Percentiles rank a stretch among this genome's conserved stretches.
Conservation (phyloP, 2,888 invertebrate genomes). For the Proisotoma minuta region DNA sequence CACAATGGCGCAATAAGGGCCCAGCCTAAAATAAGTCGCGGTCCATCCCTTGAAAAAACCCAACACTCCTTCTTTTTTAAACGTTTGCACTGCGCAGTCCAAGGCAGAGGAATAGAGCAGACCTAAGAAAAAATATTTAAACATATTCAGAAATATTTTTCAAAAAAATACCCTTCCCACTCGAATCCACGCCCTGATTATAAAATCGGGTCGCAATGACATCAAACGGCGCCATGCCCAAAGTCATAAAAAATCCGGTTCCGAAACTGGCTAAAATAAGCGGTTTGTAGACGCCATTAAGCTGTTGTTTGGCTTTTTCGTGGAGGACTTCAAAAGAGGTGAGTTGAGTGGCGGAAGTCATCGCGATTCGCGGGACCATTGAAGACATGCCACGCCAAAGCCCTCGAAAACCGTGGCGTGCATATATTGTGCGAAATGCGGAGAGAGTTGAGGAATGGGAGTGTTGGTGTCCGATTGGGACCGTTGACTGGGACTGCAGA, state of each 20-base stretch:
- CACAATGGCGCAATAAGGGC: constrained; percentile 83
- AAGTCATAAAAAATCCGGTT: constrained; percentile 71
- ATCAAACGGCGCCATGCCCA: constrained; percentile 82
- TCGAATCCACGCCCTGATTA: constrained; percentile 71
- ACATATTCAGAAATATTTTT: neutral
- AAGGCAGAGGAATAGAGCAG: constrained; percentile 66
- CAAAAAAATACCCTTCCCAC: constrained; percentile 53
- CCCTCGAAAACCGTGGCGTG: constrained; percentile 57
- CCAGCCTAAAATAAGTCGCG: constrained; percentile 79
- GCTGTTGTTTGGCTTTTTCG: constrained; percentile 46
- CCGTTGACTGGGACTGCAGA: constrained; percentile 66
- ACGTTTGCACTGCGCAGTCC: constrained; percentile 74
- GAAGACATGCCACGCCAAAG: constrained; percentile 75
- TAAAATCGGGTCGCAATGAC: constrained; percentile 80
- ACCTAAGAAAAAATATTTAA: constrained; percentile 51
- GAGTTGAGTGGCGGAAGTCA: constrained; percentile 78
- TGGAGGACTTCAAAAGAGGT: constrained; percentile 62
- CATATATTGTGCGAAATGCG: constrained; percentile 57
- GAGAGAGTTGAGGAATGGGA: constrained; percentile 62
- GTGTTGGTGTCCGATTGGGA: constrained; percentile 87
- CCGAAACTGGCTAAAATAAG: constrained; percentile 70
- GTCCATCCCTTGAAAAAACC: constrained; percentile 88
- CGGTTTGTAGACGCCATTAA: constrained; percentile 60
- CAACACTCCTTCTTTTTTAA: constrained; percentile 65
- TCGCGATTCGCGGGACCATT: constrained; percentile 67